A percentile compares a stretch with the other conserved stretches of the same genome.
These are phyloP conservation scores for Nomada fabriciana DNA, from an alignment of 2,888 invertebrate genomes.

Conservation along the genomic window DNA sequence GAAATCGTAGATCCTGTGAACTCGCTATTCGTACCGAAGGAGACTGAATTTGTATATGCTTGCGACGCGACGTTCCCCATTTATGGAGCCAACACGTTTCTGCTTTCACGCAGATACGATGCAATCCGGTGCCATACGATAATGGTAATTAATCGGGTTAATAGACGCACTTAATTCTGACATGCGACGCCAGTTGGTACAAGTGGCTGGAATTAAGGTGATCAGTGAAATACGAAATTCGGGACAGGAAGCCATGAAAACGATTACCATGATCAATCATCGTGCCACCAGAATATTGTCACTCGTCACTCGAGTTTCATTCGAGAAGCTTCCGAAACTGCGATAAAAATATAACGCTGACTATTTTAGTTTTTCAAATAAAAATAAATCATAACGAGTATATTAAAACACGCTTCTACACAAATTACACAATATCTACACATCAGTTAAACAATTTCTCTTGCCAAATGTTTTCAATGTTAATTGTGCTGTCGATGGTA, in stretches of 20 bases:
- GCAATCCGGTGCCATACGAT: constrained; percentile 66
- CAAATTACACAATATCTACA: too few relatives aligned
- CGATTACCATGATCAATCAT: constrained; percentile 15
- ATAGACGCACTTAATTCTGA: constrained; percentile 68
- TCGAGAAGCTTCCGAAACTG: neutral
- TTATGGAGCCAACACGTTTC: constrained; percentile 45
- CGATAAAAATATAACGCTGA: neutral
- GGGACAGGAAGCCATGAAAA: constrained; percentile 28
- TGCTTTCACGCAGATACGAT: constrained; percentile 40
- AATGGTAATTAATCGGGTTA: constrained; percentile 79
- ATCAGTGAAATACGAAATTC: constrained; percentile 57
- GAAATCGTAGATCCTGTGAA: too few relatives aligned
- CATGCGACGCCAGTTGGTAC: constrained; percentile 54
- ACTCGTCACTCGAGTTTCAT: neutral
- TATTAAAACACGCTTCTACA: too few relatives aligned
- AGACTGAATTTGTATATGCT: constrained; percentile 12
- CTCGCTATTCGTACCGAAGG: too few relatives aligned
- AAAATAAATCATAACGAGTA: too few relatives aligned
- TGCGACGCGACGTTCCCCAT: constrained; percentile 27
- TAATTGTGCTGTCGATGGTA: too few relatives aligned
- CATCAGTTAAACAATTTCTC: too few relatives aligned
- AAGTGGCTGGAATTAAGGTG: constrained; percentile 56
- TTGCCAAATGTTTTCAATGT: too few relatives aligned
- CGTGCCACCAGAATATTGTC: neutral
- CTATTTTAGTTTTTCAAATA: neutral